A percentile compares a stretch with the other conserved stretches of the same genome.
phyloP scores from a whole-genome alignment of 2,113 vertebrate species.

The Oncorhynchus nerka region DNA sequence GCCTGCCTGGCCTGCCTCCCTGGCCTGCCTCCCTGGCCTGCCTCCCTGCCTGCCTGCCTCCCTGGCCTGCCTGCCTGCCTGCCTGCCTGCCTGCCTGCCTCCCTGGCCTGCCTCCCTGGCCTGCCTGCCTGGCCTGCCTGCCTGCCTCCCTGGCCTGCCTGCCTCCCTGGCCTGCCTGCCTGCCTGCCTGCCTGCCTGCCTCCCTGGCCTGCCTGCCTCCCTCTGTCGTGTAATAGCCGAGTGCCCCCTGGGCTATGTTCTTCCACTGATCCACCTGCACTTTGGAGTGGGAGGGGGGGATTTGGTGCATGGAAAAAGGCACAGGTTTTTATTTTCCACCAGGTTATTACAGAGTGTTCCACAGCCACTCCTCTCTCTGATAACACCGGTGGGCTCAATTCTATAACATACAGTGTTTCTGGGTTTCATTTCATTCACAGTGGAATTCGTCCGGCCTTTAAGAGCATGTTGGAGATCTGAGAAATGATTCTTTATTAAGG shows the following conservation, averaged over 20 bases:
- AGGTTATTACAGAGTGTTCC: constrained; percentile 31
- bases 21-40: too few relatives aligned
- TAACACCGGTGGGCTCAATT: constrained; percentile 23
- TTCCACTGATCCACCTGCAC: constrained; percentile 45
- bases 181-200: too few relatives aligned
- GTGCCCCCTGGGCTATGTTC: constrained; percentile 35
- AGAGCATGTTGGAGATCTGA: background rate
- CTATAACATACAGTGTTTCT: background rate
- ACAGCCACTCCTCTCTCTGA: background rate
- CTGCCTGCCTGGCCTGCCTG: too few relatives aligned
- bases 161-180: too few relatives aligned
- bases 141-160: too few relatives aligned
- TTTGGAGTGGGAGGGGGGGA: constrained; percentile 37
- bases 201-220: constrained; percentile 36
- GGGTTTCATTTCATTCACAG: background rate
- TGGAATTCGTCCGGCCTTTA: background rate
- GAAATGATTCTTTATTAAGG: background rate
- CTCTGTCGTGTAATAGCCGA: constrained; percentile 18
- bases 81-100: too few relatives aligned
- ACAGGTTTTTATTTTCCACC: constrained; percentile 28
- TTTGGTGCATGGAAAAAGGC: constrained; percentile 28
- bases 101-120: too few relatives aligned
- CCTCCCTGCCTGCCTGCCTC: too few relatives aligned
- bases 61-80: too few relatives aligned
- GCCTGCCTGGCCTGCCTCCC: too few relatives aligned